Evolutionary conservation across 2,113 vertebrate genomes (phyloP).

Genomic region (Otocyon megalotis): DNA sequence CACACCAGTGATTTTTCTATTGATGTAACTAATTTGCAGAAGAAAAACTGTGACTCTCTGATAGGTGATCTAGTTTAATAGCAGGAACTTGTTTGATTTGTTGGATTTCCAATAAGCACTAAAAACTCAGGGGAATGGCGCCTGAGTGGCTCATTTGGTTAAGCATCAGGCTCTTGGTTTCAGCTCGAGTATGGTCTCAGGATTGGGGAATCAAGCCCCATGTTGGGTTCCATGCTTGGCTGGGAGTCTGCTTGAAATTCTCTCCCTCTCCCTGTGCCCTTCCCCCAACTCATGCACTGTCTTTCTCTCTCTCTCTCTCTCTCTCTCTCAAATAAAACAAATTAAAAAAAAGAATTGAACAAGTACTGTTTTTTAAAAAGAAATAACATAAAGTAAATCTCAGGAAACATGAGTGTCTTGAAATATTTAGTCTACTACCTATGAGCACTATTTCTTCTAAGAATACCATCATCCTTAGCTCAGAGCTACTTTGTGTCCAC

Average conservation of each 20-base stretch:
- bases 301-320: neutral
- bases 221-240: neutral
- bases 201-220: neutral
- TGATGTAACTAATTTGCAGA: conserved; percentile 13
- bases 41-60: neutral
- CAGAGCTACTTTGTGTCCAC: neutral
- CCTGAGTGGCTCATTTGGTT: neutral
- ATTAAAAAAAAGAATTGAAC: neutral
- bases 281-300: neutral
- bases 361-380: neutral
- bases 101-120: neutral
- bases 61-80: neutral
- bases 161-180: neutral
- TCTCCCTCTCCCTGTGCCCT: neutral
- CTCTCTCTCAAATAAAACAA: neutral
- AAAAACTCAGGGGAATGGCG: neutral
- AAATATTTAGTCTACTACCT: neutral
- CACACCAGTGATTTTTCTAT: neutral
- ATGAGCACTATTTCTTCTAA: neutral
- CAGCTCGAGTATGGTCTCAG: neutral
- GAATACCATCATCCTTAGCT: neutral
- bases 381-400: neutral
- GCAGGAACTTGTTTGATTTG: neutral
- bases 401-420: neutral
- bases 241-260: neutral